Evolutionary conservation across 1,140 invertebrate species (phyloP), one percentile per base, ranked within the genome.

Genomic region (Euwallacea similis): DNA sequence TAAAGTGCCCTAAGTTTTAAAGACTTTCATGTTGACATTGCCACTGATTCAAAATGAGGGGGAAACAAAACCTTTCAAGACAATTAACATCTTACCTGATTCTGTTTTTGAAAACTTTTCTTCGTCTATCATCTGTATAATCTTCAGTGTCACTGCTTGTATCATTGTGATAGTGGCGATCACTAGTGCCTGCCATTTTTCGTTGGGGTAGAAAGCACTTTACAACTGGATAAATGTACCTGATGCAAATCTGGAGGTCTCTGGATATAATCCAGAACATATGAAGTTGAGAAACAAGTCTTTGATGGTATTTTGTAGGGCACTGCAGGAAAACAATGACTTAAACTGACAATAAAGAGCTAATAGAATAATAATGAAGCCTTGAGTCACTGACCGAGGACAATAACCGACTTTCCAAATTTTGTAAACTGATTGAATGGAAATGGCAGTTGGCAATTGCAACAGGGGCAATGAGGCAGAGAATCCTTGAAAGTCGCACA

Each of bases 71-170:
- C 50, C 15, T 11, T 53, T 9, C 4, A 53, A 53, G 47, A 44
- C 44, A n/a, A 56, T 21, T 7, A 66, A 21, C 41, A 21, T 44
- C 53, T 46, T 77, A 88, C 87, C 87, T 87, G 74, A 87, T 82
- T 77, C 88, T 85, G 79, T 88, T 89, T 77, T 90, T 89, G 65
- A 87, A 87, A 64, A 89, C 85, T 73, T 87, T 83, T 73, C 88
- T 81, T 74, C 87, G 83, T 68, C 86, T 82, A 75, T 88, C 87
- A 74, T 89, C 88, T 72, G 87, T 85, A 76, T 87, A 89, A 80
- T 90, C 89, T 77, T 90, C 88, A n/a, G 87, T 89, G 76, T 89
- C 88, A 77, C 88, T 90, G 80, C 89, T 90, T 47, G 88, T 89
- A 72, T 89, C 88, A 78, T 88, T 81, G 60, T 77, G 76, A 50